phyloP scores from a whole-genome alignment of 2,113 vertebrate genomes.

The Ondatra zibethicus region DNA sequence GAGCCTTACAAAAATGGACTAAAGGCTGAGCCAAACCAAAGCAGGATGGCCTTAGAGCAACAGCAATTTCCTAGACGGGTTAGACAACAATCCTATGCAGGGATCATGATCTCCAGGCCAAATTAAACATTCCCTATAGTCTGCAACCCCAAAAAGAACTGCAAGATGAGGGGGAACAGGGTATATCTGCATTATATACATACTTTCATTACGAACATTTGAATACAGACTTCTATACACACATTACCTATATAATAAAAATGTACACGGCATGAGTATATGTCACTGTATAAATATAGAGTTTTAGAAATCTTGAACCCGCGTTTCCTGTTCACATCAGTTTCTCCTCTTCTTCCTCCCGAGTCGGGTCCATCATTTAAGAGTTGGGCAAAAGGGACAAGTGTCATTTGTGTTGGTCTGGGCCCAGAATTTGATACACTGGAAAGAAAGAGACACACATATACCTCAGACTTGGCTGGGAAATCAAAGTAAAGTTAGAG shows the following conservation, averaged over 20 bases:
- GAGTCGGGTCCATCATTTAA: conserved; percentile 83
- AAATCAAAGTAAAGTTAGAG: conserved; percentile 4
- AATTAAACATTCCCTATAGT: conserved; percentile 67
- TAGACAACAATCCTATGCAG: conserved; percentile 56
- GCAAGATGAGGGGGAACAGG: conserved; percentile 59
- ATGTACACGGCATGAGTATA: conserved; percentile 89
- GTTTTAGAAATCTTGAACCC: conserved; percentile 86
- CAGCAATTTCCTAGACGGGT: conserved; percentile 65
- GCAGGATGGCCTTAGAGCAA: conserved; percentile 57
- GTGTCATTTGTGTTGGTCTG: conserved; percentile 91
- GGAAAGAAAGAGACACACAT: conserved; percentile 75
- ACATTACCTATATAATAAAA: conserved; percentile 89
- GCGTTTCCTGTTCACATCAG: conserved; percentile 84
- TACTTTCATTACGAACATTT: conserved; percentile 88
- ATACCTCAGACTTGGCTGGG: conserved; percentile 62
- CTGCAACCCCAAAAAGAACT: conserved; percentile 46
- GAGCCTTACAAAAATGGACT: conserved; percentile 62
- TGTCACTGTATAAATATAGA: conserved; percentile 90
- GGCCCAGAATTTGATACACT: conserved; percentile 94
- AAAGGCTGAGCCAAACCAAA: conserved; percentile 69
- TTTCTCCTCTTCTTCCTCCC: conserved; percentile 79
- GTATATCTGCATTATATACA: conserved; percentile 89
- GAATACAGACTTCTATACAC: conserved; percentile 90
- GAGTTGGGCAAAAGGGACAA: conserved; percentile 91
- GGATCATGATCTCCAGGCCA: conserved; percentile 66